Evolutionary conservation across 2,888 invertebrate species (phyloP).

Genomic region (Phania funesta): DNA sequence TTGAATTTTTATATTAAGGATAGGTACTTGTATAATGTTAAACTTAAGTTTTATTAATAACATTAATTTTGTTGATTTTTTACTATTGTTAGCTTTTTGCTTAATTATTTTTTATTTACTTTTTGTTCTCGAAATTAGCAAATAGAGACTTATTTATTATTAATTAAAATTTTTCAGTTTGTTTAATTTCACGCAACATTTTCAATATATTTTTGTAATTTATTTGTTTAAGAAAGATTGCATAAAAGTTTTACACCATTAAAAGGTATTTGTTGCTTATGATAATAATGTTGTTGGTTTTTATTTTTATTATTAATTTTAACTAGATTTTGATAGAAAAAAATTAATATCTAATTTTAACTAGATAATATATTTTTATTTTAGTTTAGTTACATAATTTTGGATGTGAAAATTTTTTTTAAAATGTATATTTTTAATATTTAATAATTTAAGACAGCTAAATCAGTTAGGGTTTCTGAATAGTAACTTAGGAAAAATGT

Average conservation of each 20-base stretch:
- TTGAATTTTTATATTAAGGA: constrained; percentile 75
- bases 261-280: constrained; percentile 71
- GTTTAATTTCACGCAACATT: constrained; percentile 68
- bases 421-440: too few species aligned
- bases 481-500: too few species aligned
- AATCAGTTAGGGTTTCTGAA: too few species aligned
- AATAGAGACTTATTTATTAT: constrained; percentile 68
- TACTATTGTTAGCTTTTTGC: constrained; percentile 75
- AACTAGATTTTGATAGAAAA: constrained; percentile 68
- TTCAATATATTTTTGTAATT: constrained; percentile 54
- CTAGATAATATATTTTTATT: constrained; percentile 73
- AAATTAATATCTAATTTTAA: constrained; percentile 70
- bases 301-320: constrained; percentile 69
- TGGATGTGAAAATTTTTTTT: too few species aligned
- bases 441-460: too few species aligned
- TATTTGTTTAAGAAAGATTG: constrained; percentile 69
- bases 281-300: constrained; percentile 70
- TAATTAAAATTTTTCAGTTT: constrained; percentile 70
- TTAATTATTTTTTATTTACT: constrained; percentile 71
- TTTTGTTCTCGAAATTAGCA: constrained; percentile 65
- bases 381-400: constrained; percentile 46
- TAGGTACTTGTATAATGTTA: constrained; percentile 77
- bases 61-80: constrained; percentile 40
- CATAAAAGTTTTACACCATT: constrained; percentile 74
- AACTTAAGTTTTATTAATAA: constrained; percentile 66